These are phyloP conservation scores for Galleria mellonella DNA, from an alignment of 1,140 invertebrate species.

Conservation along the genomic window DNA sequence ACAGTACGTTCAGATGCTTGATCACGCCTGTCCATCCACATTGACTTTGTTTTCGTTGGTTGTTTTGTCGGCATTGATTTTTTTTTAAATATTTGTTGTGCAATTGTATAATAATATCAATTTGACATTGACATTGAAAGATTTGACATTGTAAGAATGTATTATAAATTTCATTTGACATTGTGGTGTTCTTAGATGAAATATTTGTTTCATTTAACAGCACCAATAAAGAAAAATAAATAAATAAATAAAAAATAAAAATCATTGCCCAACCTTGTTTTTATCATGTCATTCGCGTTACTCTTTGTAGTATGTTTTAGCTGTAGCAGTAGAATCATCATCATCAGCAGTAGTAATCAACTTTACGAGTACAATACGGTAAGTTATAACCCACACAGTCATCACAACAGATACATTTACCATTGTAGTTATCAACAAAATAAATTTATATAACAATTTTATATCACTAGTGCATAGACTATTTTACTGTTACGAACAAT, in stretches of 20 bases:
- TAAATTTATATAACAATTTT: too few relatives aligned
- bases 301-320: constrained; percentile 50
- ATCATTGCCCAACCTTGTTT: constrained; percentile 44
- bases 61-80: constrained; percentile 45
- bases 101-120: not conserved
- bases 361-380: constrained; percentile 7
- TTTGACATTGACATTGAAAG: too few relatives aligned
- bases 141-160: too few relatives aligned
- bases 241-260: constrained; percentile 16
- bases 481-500: too few relatives aligned
- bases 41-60: constrained; percentile 37
- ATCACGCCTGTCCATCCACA: constrained; percentile 58
- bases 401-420: constrained; percentile 8
- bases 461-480: too few relatives aligned
- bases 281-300: constrained; percentile 38
- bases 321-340: constrained; percentile 49
- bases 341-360: constrained; percentile 33
- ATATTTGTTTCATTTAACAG: too few relatives aligned
- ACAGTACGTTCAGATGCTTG: constrained; percentile 45
- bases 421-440: not conserved
- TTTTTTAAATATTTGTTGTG: constrained; percentile 9
- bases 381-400: constrained; percentile 20
- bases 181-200: too few relatives aligned
- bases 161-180: too few relatives aligned
- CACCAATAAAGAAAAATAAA: too few relatives aligned